Conservation (phyloP, 1,140 invertebrate genomes). For the Bursaphelenchus mucronatus region DNA sequence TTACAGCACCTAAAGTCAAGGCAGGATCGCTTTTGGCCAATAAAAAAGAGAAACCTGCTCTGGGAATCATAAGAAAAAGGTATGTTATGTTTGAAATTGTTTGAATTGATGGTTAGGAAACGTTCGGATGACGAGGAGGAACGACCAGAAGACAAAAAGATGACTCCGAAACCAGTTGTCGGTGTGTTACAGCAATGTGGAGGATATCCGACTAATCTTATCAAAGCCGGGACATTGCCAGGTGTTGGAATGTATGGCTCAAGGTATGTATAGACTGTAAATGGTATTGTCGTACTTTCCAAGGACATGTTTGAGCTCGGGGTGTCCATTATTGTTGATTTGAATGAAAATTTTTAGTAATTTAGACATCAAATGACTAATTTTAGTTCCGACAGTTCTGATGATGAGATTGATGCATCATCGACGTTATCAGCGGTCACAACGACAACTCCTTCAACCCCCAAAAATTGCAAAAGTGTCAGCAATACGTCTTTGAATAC, state of each 20-base stretch:
- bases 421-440: too few relatives aligned
- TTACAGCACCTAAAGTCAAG: conserved; percentile 16
- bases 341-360: too few relatives aligned
- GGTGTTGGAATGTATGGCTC: conserved; percentile 9
- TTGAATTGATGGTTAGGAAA: conserved; percentile 5
- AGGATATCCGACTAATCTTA: conserved; percentile 7
- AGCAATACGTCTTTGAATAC: not conserved
- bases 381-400: too few relatives aligned
- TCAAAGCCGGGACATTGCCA: not conserved
- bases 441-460: too few relatives aligned
- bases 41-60: not conserved
- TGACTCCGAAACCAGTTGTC: too few relatives aligned
- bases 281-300: too few relatives aligned
- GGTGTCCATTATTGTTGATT: too few relatives aligned
- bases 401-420: too few relatives aligned
- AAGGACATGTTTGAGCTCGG: too few relatives aligned
- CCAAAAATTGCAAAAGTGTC: not conserved
- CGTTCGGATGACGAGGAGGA: conserved; percentile 14
- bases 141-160: conserved; percentile 4
- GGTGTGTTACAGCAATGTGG: too few relatives aligned
- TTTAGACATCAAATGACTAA: too few relatives aligned
- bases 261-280: not conserved
- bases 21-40: conserved; percentile 12
- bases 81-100: not conserved
- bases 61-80: conserved; percentile 17